phyloP scores from a whole-genome alignment of 2,888 invertebrate species.

The Penaeus monodon region DNA sequence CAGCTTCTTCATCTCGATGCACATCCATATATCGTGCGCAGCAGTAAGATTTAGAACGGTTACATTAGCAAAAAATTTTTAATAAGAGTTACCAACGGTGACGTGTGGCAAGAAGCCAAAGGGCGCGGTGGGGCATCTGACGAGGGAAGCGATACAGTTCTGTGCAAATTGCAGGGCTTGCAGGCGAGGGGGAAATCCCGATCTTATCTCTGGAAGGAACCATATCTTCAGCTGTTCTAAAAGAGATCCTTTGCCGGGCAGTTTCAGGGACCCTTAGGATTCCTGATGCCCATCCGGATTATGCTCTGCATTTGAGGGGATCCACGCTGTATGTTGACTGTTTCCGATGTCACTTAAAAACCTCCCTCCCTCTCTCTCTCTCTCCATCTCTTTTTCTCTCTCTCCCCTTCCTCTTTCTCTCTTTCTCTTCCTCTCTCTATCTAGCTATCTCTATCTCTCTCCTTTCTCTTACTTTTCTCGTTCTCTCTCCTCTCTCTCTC shows the following conservation, averaged over 20 bases:
- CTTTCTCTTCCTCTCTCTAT: too few relatives aligned
- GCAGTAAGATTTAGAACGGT: too few relatives aligned
- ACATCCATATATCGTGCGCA: too few relatives aligned
- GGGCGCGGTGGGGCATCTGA: background rate
- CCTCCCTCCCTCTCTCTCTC: background rate
- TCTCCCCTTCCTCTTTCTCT: too few relatives aligned
- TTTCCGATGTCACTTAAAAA: background rate
- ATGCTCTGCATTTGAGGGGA: background rate
- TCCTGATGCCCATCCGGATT: too few relatives aligned
- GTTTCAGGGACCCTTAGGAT: too few relatives aligned
- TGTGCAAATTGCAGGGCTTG: too few relatives aligned
- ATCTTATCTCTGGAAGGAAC: too few relatives aligned
- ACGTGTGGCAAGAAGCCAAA: slow-evolving; percentile 4
- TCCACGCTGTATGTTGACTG: background rate
- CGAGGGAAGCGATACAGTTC: background rate
- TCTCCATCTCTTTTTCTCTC: background rate
- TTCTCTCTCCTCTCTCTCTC: too few relatives aligned
- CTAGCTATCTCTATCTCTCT: too few relatives aligned
- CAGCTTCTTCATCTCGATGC: too few relatives aligned
- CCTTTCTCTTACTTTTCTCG: too few relatives aligned
- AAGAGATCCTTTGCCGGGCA: background rate
- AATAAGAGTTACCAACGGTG: background rate
- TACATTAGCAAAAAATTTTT: background rate
- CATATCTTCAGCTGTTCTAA: background rate
- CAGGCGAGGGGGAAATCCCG: background rate